Evolutionary conservation across 2,797 vertebrate genomes (phyloP), one percentile per base, ranked within the genome.

Genomic region (Etheostoma nigrum): DNA sequence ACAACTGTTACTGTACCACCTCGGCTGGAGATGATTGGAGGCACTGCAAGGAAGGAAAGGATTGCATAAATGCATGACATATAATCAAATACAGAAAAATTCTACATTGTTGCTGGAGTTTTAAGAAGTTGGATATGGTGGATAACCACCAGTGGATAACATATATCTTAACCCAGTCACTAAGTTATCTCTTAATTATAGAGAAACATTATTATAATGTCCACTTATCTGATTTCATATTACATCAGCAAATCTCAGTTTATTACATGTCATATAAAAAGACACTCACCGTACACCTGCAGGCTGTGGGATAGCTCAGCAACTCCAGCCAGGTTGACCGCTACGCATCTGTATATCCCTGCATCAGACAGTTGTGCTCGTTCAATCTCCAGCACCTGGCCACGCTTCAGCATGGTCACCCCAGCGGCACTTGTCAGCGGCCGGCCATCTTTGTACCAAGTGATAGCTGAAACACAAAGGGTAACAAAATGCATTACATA

Each of bases 391-490:
- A 98, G 82, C 72, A 95, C 80, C 78, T 95, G 96, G 33, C 97
- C 96, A 36, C 95, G 93, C 63, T 94, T 95, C 88, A 94, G 86
- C 69, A 97, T 79, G 4, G 87, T 88, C 74, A 96, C 83, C 0
- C 96, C 93, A 0, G 93, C 89, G 14, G 95, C 87, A 6, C 58
- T 78, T 1, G 91, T 92, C 71, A 98, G 86, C 0, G 93, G 96
- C 1, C 75, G 96, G 58, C 94, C 94, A 52, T 98, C 96, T 94
- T 98, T 99, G 93, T 96, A 98, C 98, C 98, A 99, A 0, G 94
- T 95, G 63, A 98, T 89, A 30, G 93, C 98, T 99, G 91, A 23
- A 44, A 36, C 10, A 68, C 5, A 51, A 48, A 53, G 14, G 36
- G 5, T 0, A 2, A 59, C 21, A 74, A 42, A 52, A 25, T 9